These are phyloP conservation scores for Pomatorhinus ruficollis DNA, from an alignment of 2,113 vertebrate species.

Conservation along the genomic window DNA sequence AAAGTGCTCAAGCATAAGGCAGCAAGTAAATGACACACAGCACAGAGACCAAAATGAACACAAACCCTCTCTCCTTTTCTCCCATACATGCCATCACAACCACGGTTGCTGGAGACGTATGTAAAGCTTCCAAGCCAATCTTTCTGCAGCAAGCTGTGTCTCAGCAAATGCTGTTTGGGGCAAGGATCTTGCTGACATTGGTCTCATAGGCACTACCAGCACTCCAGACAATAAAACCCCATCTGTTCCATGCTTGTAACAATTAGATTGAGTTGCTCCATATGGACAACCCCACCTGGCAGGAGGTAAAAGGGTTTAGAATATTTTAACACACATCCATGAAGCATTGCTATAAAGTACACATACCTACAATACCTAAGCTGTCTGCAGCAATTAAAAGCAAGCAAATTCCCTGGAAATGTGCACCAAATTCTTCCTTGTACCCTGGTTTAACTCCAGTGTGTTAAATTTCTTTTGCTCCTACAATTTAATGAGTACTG, in stretches of 20 bases:
- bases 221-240: constrained; percentile 46
- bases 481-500: constrained; percentile 35
- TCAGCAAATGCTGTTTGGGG: constrained; percentile 5
- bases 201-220: neutral
- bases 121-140: neutral
- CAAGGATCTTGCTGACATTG: constrained; percentile 15
- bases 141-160: neutral
- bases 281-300: neutral
- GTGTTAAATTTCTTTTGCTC: neutral
- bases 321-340: neutral
- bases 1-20: neutral
- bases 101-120: neutral
- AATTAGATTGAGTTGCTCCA: neutral
- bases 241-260: constrained; percentile 35
- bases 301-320: neutral
- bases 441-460: neutral
- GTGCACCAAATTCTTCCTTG: neutral
- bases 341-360: neutral
- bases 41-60: neutral
- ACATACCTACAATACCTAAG: neutral
- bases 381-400: neutral
- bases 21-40: neutral
- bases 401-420: neutral
- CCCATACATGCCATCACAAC: neutral
- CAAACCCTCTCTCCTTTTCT: neutral